These are phyloP conservation scores for Echiichthys vipera DNA, from an alignment of 2,797 vertebrate species.

Conservation along the genomic window DNA sequence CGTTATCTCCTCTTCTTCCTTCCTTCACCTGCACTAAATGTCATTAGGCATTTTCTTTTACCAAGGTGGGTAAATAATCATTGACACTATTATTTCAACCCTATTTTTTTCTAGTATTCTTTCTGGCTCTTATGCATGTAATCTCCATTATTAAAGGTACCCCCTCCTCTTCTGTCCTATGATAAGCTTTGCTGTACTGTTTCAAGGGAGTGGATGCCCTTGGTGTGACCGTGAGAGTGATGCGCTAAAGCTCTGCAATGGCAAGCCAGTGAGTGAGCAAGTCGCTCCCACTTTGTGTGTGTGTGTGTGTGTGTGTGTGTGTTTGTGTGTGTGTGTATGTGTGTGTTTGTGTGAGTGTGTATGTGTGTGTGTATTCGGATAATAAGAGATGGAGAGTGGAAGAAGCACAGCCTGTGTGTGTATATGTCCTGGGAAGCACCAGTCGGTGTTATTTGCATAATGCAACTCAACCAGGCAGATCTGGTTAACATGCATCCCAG, in stretches of 20 bases:
- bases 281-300: slow-evolving; percentile 34
- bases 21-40: slow-evolving; percentile 15
- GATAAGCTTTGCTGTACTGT: slow-evolving; percentile 58
- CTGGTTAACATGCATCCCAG: slow-evolving; percentile 36
- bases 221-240: slow-evolving; percentile 79
- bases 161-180: slow-evolving; percentile 26
- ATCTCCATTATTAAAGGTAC: slow-evolving; percentile 43
- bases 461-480: slow-evolving; percentile 33
- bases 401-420: slow-evolving; percentile 12
- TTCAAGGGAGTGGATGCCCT: slow-evolving; percentile 74
- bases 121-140: slow-evolving; percentile 23
- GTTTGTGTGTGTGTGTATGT: slow-evolving; percentile 24
- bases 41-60: not conserved
- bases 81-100: not conserved
- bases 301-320: slow-evolving; percentile 18
- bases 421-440: slow-evolving; percentile 4
- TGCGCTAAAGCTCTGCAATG: slow-evolving; percentile 74
- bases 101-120: slow-evolving; percentile 13
- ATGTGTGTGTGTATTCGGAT: slow-evolving; percentile 16
- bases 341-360: slow-evolving; percentile 19
- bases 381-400: slow-evolving; percentile 26
- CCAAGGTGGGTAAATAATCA: not conserved
- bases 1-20: slow-evolving; percentile 23
- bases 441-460: slow-evolving; percentile 36
- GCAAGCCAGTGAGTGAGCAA: slow-evolving; percentile 59